These are phyloP conservation scores for Ictalurus punctatus DNA, from an alignment of 2,113 vertebrate genomes.

Conservation along the genomic window DNA sequence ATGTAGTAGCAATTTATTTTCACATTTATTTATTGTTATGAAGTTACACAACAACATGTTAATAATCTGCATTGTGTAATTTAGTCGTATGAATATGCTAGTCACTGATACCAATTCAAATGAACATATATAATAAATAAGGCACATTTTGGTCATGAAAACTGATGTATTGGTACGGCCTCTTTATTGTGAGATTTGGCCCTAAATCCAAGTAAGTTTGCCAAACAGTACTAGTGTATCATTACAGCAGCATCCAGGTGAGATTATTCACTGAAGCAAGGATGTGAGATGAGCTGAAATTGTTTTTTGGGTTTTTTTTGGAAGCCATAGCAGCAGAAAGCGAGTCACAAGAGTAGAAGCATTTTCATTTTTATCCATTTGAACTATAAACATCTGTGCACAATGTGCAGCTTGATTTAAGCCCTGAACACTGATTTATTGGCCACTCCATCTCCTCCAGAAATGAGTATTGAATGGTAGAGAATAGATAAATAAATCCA, in stretches of 20 bases:
- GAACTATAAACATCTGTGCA: not conserved
- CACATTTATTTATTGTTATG: not conserved
- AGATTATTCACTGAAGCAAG: not conserved
- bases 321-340: not conserved
- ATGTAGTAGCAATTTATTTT: not conserved
- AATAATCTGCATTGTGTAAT: not conserved
- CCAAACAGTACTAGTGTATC: not conserved
- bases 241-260: not conserved
- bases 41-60: not conserved
- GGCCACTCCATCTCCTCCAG: conserved; percentile 54
- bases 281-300: not conserved
- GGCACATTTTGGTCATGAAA: not conserved
- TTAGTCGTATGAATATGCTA: not conserved
- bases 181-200: not conserved
- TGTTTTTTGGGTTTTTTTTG: not conserved
- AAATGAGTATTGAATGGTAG: conserved; percentile 57
- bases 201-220: too few species aligned
- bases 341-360: not conserved
- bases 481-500: conserved; percentile 75
- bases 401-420: conserved; percentile 27
- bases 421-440: conserved; percentile 59
- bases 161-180: not conserved
- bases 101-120: not conserved
- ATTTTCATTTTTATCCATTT: conserved; percentile 9
- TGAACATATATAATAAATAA: not conserved